Conservation (phyloP, 2,113 vertebrate genomes). For the Boulengeromyrus knoepffleri region DNA sequence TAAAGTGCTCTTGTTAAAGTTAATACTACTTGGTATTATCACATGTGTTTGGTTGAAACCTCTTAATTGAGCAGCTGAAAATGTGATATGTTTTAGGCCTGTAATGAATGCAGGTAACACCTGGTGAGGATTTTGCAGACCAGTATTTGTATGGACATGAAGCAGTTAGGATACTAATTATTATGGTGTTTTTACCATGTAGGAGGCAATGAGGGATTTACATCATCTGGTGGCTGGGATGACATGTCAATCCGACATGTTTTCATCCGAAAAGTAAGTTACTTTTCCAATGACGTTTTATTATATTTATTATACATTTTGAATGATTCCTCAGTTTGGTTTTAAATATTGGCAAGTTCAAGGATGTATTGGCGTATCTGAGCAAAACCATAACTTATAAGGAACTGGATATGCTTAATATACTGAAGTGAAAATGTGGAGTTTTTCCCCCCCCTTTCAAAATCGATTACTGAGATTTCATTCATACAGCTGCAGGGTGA, state of each 20-base stretch:
- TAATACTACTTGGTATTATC: not conserved
- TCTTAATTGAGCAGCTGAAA: not conserved
- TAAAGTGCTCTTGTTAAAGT: not conserved
- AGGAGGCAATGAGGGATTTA: constrained; percentile 56
- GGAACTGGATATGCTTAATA: not conserved
- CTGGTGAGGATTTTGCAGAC: not conserved
- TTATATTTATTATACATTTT: not conserved
- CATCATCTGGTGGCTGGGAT: constrained; percentile 62
- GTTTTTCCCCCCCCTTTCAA: not conserved
- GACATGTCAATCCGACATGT: constrained; percentile 69
- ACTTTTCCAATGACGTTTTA: not conserved
- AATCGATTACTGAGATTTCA: not conserved
- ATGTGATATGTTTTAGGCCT: not conserved
- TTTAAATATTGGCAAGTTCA: not conserved
- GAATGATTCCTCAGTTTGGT: not conserved
- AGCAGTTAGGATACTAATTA: not conserved
- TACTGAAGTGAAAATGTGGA: not conserved
- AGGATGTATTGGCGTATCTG: not conserved
- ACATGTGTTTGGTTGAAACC: not conserved
- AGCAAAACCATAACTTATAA: not conserved
- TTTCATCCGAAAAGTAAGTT: constrained; percentile 82
- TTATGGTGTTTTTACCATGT: not conserved
- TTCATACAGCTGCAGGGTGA: not conserved
- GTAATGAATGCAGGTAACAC: not conserved
- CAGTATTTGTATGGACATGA: not conserved